These are phyloP conservation scores for Hecatera dysodea DNA, from an alignment of 2,888 invertebrate species.

Conservation along the genomic window DNA sequence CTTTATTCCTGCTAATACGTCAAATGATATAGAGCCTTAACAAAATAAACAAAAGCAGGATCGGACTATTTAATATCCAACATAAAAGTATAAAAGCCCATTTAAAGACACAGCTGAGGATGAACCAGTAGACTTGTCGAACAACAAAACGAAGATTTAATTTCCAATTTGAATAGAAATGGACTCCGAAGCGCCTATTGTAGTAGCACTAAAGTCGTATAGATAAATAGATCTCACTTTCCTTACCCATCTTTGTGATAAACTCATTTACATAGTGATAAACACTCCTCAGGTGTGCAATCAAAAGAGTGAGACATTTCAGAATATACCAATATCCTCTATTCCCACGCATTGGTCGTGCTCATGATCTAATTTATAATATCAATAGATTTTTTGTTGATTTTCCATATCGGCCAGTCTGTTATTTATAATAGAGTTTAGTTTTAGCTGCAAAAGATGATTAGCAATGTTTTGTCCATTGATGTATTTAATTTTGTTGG, in stretches of 20 bases:
- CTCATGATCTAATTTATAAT: conserved; percentile 14
- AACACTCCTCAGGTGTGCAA: conserved; percentile 39
- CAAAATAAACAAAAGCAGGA: background rate
- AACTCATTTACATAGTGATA: conserved; percentile 52
- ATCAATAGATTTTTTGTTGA: conserved; percentile 25
- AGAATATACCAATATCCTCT: conserved; percentile 23
- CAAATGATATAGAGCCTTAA: background rate
- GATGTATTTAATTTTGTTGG: background rate
- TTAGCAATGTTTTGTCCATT: background rate
- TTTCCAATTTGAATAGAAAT: conserved; percentile 8
- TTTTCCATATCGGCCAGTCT: background rate
- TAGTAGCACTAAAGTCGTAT: background rate
- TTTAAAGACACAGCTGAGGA: background rate
- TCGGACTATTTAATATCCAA: background rate
- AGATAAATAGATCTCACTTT: conserved; percentile 9
- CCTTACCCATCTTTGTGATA: conserved; percentile 19
- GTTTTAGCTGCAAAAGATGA: background rate
- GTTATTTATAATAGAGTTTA: background rate
- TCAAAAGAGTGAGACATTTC: conserved; percentile 21
- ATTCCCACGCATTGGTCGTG: conserved; percentile 47
- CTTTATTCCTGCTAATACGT: too few species aligned
- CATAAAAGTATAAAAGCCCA: background rate
- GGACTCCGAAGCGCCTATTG: background rate
- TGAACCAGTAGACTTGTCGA: background rate
- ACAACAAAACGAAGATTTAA: conserved; percentile 3